Evolutionary conservation across 2,113 vertebrate genomes (phyloP).

Genomic region (Coregonus clupeaformis): DNA sequence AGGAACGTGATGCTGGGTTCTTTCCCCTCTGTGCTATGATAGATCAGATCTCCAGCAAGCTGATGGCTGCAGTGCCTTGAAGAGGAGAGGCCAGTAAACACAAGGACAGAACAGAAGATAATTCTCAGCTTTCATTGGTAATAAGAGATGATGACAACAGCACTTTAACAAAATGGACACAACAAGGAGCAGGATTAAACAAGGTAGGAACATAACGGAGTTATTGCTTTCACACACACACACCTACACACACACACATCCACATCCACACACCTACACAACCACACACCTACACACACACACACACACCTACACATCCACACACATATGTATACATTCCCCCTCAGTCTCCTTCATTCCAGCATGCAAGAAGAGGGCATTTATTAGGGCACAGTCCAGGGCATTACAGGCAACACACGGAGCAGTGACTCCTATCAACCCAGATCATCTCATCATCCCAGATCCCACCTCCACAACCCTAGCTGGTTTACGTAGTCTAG

Average conservation of each 20-base stretch:
- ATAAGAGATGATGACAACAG: constrained; percentile 38
- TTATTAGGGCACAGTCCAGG: background rate
- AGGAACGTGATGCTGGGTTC: too few relatives aligned
- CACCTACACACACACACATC: constrained; percentile 3
- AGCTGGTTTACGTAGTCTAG: too few relatives aligned
- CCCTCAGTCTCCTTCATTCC: background rate
- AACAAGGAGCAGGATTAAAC: background rate
- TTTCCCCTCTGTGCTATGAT: too few relatives aligned
- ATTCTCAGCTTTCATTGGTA: constrained; percentile 5
- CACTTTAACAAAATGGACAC: background rate
- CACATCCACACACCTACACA: background rate
- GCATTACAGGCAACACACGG: background rate
- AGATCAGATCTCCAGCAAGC: too few relatives aligned
- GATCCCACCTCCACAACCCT: too few relatives aligned
- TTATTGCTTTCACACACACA: constrained; percentile 22
- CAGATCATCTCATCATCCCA: too few relatives aligned
- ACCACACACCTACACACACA: constrained; percentile 25
- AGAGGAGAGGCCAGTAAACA: background rate
- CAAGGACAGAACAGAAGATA: background rate
- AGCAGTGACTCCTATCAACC: too few relatives aligned
- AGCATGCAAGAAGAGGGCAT: background rate
- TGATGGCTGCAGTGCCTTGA: too few relatives aligned
- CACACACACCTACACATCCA: constrained; percentile 1
- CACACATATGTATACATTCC: too few relatives aligned
- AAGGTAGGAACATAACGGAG: too few relatives aligned